These are phyloP conservation scores for Cirrhinus mrigala DNA, from an alignment of 2,797 vertebrate genomes.

Conservation along the genomic window DNA sequence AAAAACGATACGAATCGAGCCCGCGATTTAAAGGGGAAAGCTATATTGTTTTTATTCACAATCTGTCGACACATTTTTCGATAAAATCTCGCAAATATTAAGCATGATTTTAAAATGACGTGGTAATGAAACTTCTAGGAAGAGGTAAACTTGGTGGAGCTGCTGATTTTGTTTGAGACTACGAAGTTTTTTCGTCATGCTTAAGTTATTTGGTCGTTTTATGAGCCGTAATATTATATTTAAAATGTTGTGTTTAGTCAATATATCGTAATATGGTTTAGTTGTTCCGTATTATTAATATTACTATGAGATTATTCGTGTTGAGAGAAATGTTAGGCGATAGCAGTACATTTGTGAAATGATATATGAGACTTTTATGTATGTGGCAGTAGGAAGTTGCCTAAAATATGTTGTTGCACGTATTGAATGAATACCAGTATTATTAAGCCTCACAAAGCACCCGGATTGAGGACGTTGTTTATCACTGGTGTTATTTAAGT, in stretches of 20 bases:
- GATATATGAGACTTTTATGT: constrained; percentile 33
- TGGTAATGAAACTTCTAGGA: constrained; percentile 66
- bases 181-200: neutral
- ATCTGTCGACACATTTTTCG: neutral
- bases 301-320: neutral
- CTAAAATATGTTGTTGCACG: constrained; percentile 6
- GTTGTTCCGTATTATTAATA: neutral
- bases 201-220: constrained; percentile 3
- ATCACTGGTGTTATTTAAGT: neutral
- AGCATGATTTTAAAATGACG: constrained; percentile 54
- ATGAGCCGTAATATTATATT: neutral
- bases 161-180: constrained; percentile 60
- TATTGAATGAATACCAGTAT: constrained; percentile 18
- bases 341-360: neutral
- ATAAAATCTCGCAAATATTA: constrained; percentile 15
- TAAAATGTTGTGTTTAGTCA: neutral
- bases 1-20: neutral
- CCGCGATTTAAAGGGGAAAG: neutral
- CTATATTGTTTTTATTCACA: constrained; percentile 6
- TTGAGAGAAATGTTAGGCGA: constrained; percentile 2
- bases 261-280: neutral
- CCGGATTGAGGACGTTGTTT: constrained; percentile 30
- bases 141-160: constrained; percentile 66
- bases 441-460: constrained; percentile 28
- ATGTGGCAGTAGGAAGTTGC: constrained; percentile 39